These are phyloP conservation scores for Griposia aprilina DNA, from an alignment of 2,888 invertebrate species.

Conservation along the genomic window DNA sequence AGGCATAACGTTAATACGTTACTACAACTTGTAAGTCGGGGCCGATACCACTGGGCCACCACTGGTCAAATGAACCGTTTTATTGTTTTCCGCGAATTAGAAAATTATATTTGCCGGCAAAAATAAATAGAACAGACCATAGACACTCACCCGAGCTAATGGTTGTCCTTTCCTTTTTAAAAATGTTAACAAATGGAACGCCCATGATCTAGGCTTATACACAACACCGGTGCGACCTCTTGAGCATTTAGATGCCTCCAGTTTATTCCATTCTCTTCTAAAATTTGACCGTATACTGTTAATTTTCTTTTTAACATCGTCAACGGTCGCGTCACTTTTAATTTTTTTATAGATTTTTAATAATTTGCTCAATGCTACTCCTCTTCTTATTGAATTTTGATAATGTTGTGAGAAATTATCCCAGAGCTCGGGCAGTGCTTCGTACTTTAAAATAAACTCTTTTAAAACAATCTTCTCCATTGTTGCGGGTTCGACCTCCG, in stretches of 20 bases:
- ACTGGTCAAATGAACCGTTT: no score
- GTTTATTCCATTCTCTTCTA: background rate
- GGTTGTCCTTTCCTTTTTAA: background rate
- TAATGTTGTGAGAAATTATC: background rate
- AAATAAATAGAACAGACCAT: background rate
- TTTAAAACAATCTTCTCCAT: background rate
- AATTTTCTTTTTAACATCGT: slow-evolving; percentile 9
- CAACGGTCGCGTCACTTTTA: slow-evolving; percentile 2
- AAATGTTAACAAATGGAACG: slow-evolving; percentile 3
- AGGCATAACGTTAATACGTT: no score
- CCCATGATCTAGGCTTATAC: slow-evolving; percentile 6
- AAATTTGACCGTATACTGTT: slow-evolving; percentile 5
- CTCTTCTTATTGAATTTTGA: slow-evolving; percentile 1
- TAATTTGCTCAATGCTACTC: background rate
- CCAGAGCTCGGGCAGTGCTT: slow-evolving; percentile 10
- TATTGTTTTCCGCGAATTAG: background rate
- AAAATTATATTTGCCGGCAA: background rate
- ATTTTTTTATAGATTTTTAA: slow-evolving; percentile 2
- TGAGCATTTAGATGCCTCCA: background rate
- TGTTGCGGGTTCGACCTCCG: background rate
- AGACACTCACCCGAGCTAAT: slow-evolving; percentile 3
- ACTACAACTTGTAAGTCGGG: no score
- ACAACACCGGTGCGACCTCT: background rate
- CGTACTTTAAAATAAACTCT: slow-evolving; percentile 12
- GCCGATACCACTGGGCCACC: no score